phyloP scores from a whole-genome alignment of 2,888 invertebrate genomes.

The Synanthedon formicaeformis region DNA sequence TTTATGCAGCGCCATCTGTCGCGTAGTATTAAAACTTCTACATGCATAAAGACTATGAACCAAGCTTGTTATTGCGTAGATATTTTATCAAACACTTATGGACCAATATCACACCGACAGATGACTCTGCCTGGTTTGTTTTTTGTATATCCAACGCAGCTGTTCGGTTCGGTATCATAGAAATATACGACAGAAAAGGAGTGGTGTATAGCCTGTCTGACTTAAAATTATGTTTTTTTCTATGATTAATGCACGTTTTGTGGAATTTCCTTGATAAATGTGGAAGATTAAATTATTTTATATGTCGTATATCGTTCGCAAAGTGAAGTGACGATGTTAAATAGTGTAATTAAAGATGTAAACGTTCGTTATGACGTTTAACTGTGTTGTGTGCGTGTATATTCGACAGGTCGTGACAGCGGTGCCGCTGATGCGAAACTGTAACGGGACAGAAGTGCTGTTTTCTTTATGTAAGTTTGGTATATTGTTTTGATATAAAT shows the following conservation, averaged over 20 bases:
- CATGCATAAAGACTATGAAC: no score
- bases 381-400: slow-evolving; percentile 54
- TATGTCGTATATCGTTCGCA: slow-evolving; percentile 46
- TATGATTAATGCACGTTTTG: slow-evolving; percentile 46
- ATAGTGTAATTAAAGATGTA: slow-evolving; percentile 56
- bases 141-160: slow-evolving; percentile 50
- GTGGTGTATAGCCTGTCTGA: slow-evolving; percentile 66
- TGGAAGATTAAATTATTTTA: slow-evolving; percentile 36
- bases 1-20: no score
- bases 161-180: slow-evolving; percentile 70
- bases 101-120: slow-evolving; percentile 16
- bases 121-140: slow-evolving; percentile 58
- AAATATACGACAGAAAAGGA: slow-evolving; percentile 68
- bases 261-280: slow-evolving; percentile 34
- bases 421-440: slow-evolving; percentile 64
- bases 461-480: slow-evolving; percentile 50
- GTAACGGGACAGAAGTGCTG: slow-evolving; percentile 60
- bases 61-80: no score
- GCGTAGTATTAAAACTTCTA: no score
- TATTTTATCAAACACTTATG: neutral
- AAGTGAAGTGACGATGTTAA: slow-evolving; percentile 39
- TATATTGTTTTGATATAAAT: slow-evolving; percentile 10
- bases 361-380: slow-evolving; percentile 67
- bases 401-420: slow-evolving; percentile 37
- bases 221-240: slow-evolving; percentile 56